Evolutionary conservation across 2,113 vertebrate species (phyloP), one percentile per base, ranked within the genome.

Genomic region (Otis tarda): DNA sequence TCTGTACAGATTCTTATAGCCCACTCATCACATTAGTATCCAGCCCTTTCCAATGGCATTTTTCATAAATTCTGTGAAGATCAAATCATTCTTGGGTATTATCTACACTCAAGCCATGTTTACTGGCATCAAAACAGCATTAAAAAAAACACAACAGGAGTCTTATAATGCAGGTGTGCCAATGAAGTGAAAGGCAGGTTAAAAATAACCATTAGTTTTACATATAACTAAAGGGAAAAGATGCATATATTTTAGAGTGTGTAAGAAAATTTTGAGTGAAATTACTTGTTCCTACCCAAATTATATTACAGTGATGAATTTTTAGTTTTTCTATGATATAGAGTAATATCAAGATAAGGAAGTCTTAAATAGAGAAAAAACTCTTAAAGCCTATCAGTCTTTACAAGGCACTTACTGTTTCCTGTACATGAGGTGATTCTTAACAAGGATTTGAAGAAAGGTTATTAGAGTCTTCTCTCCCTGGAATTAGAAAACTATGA

Each of bases 371-470:
- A 70, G 19, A 90, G 4, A 16, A 81, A 90, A 90, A 93, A 14
- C 50, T 80, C 52, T 84, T 94, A 50, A 90, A 93, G 25, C 43
- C 37, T 61, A 52, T 83, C 76, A 71, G 53, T 63, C 64, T 83
- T 85, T 81, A 89, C 45, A 83, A 83, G 69, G 43, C 47, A 77
- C 11, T 94, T 91, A 43, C n/a, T 92, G 81, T 84, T 85, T 90
- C 61, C 59, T 86, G 33, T 57, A 20, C 2, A 1, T 69, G 65
- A 71, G 37, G 37, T 39, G 69, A 87, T 82, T 94, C 55, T 93
- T 87, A 79, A 83, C 3, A 57, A 23, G 24, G 30, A 45, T 84
- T 87, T 87, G 60, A 87, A 89, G 45, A 78, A 87, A 57, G 61
- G 24, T 73, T 94, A 47, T 93, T 85, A 70, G 45, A 93, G 16